Base-by-base conservation (phyloP, 2,797 vertebrate species). In the Leuciscus waleckii region DNA sequence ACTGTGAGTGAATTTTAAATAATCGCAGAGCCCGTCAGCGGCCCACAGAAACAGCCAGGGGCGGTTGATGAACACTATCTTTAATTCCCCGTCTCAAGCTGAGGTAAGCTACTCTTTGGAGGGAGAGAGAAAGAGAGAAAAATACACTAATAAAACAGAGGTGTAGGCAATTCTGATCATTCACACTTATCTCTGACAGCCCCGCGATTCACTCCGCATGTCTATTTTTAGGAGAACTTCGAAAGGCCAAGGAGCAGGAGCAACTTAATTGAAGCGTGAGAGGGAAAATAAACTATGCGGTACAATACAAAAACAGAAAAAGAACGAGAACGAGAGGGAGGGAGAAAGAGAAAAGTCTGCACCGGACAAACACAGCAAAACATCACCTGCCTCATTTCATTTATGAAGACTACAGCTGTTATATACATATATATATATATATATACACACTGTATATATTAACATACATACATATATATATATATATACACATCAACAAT, bases 1-100 rank as follows among this genome's bases (percentile, higher is more conserved):
- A 88, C 89, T 90, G 89, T 85, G 86, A 87, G 86, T 82, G 84
- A 89, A 91, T 91, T 92, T 93, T 89, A 91, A 95, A 93, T 93
- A 92, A 93, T 92, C 90, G 88, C 83, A 86, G 88, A 90, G 91
- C 89, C 78, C 61, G 89, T 88, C 85, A 81, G 90, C 90, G 35
- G 35, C 35, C 35, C 35, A 89, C 90, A 93, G 88, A 90, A 93
- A 93, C 89, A 92, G 93, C 93, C 92, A 7, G 9, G 43, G 90
- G 93, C 90, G 70, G 90, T n/a, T 2, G 90, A 90, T 80, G 75
- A 83, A 80, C 80, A 79, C 68, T 35, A 32, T 32, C 82, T 84
- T 81, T 84, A 71, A 84, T 86, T 82, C 43, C 70, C 39, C 9
- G 35, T 86, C 67, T 81, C 87, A 75, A 54, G 79, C 73, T 71